Conservation (phyloP, 2,797 vertebrate genomes). For the Lagocephalus sceleratus region DNA sequence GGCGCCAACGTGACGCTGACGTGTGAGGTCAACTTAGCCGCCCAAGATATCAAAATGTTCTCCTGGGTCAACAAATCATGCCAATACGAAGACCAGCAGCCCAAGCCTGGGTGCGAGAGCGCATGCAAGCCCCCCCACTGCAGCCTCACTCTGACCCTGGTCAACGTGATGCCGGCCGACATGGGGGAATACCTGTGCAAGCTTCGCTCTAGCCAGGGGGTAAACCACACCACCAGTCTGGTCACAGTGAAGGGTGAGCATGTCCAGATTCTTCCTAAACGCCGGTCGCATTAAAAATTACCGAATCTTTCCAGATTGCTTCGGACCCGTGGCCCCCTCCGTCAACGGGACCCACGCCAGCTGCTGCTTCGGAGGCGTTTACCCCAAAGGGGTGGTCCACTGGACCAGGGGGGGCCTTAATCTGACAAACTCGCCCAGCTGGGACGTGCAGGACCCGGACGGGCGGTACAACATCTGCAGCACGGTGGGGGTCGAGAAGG, state of each 20-base stretch:
- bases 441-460: accelerated
- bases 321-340: accelerated
- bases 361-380: slow-evolving; percentile 47
- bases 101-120: not conserved
- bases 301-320: slow-evolving; percentile 37
- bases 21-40: slow-evolving; percentile 13
- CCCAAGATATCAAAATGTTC: accelerated
- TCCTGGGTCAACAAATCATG: slow-evolving; percentile 33
- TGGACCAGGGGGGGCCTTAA: slow-evolving; percentile 34
- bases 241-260: slow-evolving; percentile 48
- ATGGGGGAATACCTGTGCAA: slow-evolving; percentile 53
- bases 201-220: accelerated
- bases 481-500: not conserved
- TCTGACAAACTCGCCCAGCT: not conserved
- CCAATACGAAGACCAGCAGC: accelerated
- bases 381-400: slow-evolving; percentile 22
- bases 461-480: slow-evolving; percentile 25
- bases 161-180: slow-evolving; percentile 20
- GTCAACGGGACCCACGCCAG: accelerated
- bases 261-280: not conserved
- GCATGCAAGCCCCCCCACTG: accelerated
- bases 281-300: not conserved
- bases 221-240: accelerated
- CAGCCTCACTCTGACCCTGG: slow-evolving; percentile 34
- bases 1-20: slow-evolving; percentile 32